phyloP scores from a whole-genome alignment of 2,888 invertebrate genomes.

The Sinopyrophorus schimmeli region DNA sequence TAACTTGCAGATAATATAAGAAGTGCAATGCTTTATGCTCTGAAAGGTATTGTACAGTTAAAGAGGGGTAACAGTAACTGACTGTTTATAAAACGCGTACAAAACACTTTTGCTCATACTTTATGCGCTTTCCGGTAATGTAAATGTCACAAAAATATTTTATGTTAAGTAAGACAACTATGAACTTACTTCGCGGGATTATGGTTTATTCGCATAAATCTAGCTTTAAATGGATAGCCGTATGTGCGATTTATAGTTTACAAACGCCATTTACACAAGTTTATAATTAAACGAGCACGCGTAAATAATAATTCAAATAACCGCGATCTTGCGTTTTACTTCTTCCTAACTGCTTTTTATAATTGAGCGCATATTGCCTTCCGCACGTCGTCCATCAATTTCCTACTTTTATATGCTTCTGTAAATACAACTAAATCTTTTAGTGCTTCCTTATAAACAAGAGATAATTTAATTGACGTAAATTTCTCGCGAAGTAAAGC shows the following conservation, averaged over 20 bases:
- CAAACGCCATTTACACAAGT: constrained; percentile 9
- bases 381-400: constrained; percentile 5
- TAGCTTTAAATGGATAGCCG: constrained; percentile 11
- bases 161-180: constrained; percentile 11
- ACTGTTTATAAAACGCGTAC: constrained; percentile 1
- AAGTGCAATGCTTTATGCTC: too few species aligned
- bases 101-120: constrained; percentile 5
- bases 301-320: constrained; percentile 11
- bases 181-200: constrained; percentile 13
- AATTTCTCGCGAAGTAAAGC: constrained; percentile 12
- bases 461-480: constrained; percentile 20
- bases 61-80: constrained; percentile 9
- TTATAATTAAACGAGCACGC: constrained; percentile 12
- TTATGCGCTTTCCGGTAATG: constrained; percentile 4
- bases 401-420: too few species aligned
- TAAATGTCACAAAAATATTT: constrained; percentile 11
- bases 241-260: constrained; percentile 8
- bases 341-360: too few species aligned
- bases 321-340: neutral
- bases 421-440: constrained; percentile 2
- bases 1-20: too few species aligned
- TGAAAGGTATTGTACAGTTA: constrained; percentile 5
- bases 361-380: neutral
- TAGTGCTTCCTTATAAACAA: constrained; percentile 10
- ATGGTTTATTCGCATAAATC: constrained; percentile 8